phyloP scores from a whole-genome alignment of 1,140 invertebrate species.

The Goniozus legneri region DNA sequence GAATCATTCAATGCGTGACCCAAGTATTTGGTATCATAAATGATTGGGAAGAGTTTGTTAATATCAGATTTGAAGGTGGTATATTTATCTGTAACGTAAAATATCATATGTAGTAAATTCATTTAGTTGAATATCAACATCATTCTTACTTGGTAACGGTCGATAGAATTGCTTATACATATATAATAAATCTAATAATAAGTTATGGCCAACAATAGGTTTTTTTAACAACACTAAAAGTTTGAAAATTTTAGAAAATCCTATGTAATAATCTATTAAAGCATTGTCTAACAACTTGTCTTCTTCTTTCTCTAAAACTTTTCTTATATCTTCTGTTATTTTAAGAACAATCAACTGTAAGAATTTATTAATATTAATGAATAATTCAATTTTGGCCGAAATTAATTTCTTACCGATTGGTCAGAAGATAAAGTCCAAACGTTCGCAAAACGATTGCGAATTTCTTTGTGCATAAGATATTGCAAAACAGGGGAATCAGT shows the following conservation, averaged over 20 bases:
- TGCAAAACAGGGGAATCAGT: conserved; percentile 22
- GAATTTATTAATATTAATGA: not conserved
- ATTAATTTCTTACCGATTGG: conserved; percentile 33
- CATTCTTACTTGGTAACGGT: conserved; percentile 59
- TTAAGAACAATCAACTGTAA: conserved; percentile 43
- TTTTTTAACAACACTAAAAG: conserved; percentile 59
- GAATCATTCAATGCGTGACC: conserved; percentile 55
- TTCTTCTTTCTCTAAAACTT: conserved; percentile 43
- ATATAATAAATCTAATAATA: conserved; percentile 67
- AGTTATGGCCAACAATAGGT: conserved; percentile 74
- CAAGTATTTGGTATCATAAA: conserved; percentile 74
- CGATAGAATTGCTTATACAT: conserved; percentile 70
- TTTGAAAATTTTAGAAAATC: conserved; percentile 68
- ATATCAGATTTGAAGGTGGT: conserved; percentile 64
- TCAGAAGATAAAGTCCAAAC: conserved; percentile 43
- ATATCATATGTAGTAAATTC: conserved; percentile 7
- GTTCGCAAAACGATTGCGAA: conserved; percentile 56
- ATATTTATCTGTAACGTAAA: conserved; percentile 56
- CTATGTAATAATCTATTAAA: conserved; percentile 57
- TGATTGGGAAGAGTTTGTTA: conserved; percentile 61
- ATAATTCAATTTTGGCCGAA: not conserved
- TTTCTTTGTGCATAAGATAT: conserved; percentile 54
- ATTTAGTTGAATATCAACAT: conserved; percentile 25
- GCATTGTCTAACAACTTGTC: conserved; percentile 37
- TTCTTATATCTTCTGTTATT: conserved; percentile 29